Conservation (phyloP, 2,113 vertebrate genomes). For the Galeopterus variegatus region DNA sequence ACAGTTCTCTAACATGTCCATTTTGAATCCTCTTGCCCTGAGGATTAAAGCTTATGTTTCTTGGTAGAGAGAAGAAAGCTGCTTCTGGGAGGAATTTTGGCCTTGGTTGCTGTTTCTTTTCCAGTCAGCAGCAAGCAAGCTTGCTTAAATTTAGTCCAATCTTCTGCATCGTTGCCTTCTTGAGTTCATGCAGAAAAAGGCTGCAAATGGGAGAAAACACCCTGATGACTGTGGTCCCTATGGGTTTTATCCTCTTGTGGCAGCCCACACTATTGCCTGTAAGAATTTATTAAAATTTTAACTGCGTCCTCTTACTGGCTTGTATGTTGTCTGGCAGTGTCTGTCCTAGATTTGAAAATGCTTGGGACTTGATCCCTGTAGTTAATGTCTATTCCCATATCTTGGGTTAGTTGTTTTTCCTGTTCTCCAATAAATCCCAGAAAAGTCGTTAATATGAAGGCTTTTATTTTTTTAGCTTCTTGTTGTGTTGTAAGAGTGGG, state of each 20-base stretch:
- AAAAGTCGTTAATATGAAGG: background rate
- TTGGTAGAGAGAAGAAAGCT: background rate
- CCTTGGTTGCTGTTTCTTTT: background rate
- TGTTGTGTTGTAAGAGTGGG: background rate
- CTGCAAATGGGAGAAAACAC: background rate
- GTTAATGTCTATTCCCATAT: fast-evolving
- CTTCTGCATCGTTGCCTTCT: background rate
- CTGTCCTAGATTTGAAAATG: no score
- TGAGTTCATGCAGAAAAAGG: background rate
- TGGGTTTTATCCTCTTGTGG: no score
- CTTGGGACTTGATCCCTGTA: background rate
- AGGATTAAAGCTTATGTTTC: background rate
- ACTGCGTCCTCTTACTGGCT: background rate
- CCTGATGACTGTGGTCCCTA: background rate
- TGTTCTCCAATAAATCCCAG: background rate
- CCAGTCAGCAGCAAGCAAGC: background rate
- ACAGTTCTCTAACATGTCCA: background rate
- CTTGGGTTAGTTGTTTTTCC: background rate
- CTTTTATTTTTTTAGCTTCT: background rate
- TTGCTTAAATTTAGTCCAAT: background rate
- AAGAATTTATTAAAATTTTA: background rate
- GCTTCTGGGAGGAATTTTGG: background rate
- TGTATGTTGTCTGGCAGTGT: background rate
- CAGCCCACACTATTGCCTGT: background rate
- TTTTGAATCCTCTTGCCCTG: background rate